These are phyloP conservation scores for Poliocrania exsul DNA, from an alignment of 2,797 vertebrate genomes.

Conservation along the genomic window DNA sequence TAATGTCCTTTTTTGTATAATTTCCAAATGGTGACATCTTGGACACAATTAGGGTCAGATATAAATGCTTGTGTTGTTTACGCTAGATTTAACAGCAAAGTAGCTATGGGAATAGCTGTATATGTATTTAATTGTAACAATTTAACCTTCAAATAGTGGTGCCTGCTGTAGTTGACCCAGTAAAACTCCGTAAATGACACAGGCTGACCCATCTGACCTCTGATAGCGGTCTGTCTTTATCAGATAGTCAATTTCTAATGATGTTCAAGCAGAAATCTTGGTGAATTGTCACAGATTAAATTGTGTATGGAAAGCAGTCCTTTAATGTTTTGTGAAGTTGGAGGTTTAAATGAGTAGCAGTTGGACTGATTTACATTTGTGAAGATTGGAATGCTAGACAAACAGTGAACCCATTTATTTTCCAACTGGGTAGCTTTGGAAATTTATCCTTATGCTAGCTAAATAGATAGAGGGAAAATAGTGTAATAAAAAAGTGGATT, in stretches of 20 bases:
- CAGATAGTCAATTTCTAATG: slow-evolving; percentile 83
- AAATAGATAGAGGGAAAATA: slow-evolving; percentile 80
- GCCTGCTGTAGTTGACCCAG: slow-evolving; percentile 78
- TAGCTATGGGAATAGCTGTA: slow-evolving; percentile 72
- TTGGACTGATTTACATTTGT: slow-evolving; percentile 83
- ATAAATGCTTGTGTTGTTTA: slow-evolving; percentile 76
- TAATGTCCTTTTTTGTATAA: slow-evolving; percentile 69
- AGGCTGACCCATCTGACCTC: slow-evolving; percentile 75
- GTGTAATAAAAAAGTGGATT: slow-evolving; percentile 82
- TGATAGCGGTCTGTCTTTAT: slow-evolving; percentile 79
- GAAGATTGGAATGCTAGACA: slow-evolving; percentile 83
- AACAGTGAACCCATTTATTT: slow-evolving; percentile 83
- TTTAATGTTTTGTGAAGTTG: slow-evolving; percentile 85
- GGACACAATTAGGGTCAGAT: slow-evolving; percentile 77
- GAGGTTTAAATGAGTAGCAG: slow-evolving; percentile 81
- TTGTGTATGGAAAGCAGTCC: slow-evolving; percentile 79
- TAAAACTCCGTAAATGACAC: slow-evolving; percentile 83
- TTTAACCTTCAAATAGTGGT: slow-evolving; percentile 84
- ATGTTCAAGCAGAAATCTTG: slow-evolving; percentile 80
- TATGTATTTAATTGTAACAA: slow-evolving; percentile 86
- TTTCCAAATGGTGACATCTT: slow-evolving; percentile 71
- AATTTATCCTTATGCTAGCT: slow-evolving; percentile 82
- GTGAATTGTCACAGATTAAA: slow-evolving; percentile 83
- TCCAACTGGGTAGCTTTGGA: slow-evolving; percentile 82
- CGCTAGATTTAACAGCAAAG: slow-evolving; percentile 77